Conservation (phyloP, 2,888 invertebrate species). For the Chrysodeixis includens region DNA sequence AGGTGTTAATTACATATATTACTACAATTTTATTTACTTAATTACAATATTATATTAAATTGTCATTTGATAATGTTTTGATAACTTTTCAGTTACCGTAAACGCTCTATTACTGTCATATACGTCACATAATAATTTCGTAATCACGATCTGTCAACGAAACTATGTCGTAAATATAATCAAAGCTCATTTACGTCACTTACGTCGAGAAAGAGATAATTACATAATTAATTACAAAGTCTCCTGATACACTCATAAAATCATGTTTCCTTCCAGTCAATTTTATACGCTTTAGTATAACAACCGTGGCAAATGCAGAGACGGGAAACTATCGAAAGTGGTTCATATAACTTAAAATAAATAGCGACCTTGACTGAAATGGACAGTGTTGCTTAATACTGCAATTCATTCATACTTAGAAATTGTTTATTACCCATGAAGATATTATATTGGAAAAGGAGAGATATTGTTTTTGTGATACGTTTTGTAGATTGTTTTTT, state of each 20-base stretch:
- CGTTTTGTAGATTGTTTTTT: neutral
- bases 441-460: conserved; percentile 28
- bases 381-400: conserved; percentile 19
- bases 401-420: conserved; percentile 32
- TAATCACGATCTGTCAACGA: neutral
- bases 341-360: conserved; percentile 26
- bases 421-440: conserved; percentile 12
- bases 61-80: no score
- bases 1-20: no score
- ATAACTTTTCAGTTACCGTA: no score
- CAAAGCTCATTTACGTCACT: neutral
- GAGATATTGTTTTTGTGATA: conserved; percentile 27
- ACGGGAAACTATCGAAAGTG: conserved; percentile 42
- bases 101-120: no score
- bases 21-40: no score
- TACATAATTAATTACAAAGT: neutral
- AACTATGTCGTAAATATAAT: conserved; percentile 1
- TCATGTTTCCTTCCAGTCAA: conserved; percentile 8
- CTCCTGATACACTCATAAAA: neutral
- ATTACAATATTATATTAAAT: no score
- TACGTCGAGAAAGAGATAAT: neutral
- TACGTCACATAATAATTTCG: neutral
- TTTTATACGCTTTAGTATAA: conserved; percentile 19
- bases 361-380: conserved; percentile 40
- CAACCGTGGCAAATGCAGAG: conserved; percentile 25